Evolutionary conservation across 2,888 invertebrate genomes (phyloP), one percentile per base, ranked within the genome.

Genomic region (Amphimallon solstitiale): DNA sequence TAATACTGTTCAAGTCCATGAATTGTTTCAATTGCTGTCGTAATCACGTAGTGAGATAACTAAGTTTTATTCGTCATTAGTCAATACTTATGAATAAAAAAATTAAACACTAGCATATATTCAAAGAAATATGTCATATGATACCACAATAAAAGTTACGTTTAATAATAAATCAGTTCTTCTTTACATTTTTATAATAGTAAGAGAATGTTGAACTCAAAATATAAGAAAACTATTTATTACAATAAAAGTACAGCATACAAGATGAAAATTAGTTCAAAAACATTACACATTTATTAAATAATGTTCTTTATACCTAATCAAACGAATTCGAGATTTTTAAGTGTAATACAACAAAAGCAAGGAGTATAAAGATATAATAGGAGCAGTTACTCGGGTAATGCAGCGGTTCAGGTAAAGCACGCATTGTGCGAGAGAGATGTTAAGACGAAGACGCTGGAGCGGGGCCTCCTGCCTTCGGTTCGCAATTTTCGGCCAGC

Each of bases 221-320:
- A 34, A 51, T 19, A 49, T 43, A 34, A 38, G 35, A 60, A 49
- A 38, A 61, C 51, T 7, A 60, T 60, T 34, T 51, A 52, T 51
- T 65, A 51, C 17, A 52, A 17, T 65, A 52, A 52, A 60, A 38
- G 51, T 51, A 37, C 40, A 40, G 51, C 34, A 52, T 40, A 45
- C 35, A 54, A 45, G 37, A 21, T 54, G 37, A 46, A 46, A 52
- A 63, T 19, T 35, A 63, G 54, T 35, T 35, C 29, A 29, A 43
- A 34, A 56, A 51, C 34, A 54, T 35, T 38, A 19, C 35, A 54
- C 64, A 46, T 12, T 17, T 45, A 54, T 37, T 48, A 46, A 64
- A 12, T 46, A 37, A 65, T 51, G 65, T 61, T 65, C 65, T 65
- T 65, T 65, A 45, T 52, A 52, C 60, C 65, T 60, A 60, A 65